Evolutionary conservation across 2,888 invertebrate species (phyloP).

Genomic region (Pristionchus mayeri): DNA sequence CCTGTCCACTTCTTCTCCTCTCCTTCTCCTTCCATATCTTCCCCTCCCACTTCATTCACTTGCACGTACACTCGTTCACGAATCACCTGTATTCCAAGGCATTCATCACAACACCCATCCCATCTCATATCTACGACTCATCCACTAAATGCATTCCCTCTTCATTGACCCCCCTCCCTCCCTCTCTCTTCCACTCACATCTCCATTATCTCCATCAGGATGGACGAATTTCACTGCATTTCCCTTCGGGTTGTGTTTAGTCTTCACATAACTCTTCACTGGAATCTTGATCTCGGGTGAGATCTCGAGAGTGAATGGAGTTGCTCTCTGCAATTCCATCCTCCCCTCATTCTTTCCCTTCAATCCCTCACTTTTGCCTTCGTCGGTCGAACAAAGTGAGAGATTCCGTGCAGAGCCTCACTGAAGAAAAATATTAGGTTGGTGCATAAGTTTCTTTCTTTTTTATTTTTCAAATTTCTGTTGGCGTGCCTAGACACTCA

Average conservation of each 20-base stretch:
- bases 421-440: too few relatives aligned
- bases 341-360: not conserved
- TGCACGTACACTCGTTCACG: slow-evolving; percentile 27
- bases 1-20: not conserved
- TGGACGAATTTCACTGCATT: slow-evolving; percentile 47
- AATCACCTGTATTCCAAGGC: not conserved
- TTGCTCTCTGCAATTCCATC: slow-evolving; percentile 27
- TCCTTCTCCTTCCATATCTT: slow-evolving; percentile 30
- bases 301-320: slow-evolving; percentile 45
- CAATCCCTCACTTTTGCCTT: slow-evolving; percentile 24
- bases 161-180: not conserved
- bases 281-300: slow-evolving; percentile 43
- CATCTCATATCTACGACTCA: too few relatives aligned
- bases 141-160: too few relatives aligned
- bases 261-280: slow-evolving; percentile 50
- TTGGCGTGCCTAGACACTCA: too few relatives aligned
- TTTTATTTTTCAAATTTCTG: too few relatives aligned
- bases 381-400: slow-evolving; percentile 28
- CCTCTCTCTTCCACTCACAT: slow-evolving; percentile 27
- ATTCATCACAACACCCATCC: not conserved
- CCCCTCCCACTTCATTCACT: slow-evolving; percentile 11
- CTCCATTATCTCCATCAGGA: slow-evolving; percentile 42
- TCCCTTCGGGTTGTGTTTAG: slow-evolving; percentile 49
- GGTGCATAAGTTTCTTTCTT: too few relatives aligned
- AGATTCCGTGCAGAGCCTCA: slow-evolving; percentile 38